Conservation (phyloP, 2,888 invertebrate genomes). For the Leptopterna dolabrata region DNA sequence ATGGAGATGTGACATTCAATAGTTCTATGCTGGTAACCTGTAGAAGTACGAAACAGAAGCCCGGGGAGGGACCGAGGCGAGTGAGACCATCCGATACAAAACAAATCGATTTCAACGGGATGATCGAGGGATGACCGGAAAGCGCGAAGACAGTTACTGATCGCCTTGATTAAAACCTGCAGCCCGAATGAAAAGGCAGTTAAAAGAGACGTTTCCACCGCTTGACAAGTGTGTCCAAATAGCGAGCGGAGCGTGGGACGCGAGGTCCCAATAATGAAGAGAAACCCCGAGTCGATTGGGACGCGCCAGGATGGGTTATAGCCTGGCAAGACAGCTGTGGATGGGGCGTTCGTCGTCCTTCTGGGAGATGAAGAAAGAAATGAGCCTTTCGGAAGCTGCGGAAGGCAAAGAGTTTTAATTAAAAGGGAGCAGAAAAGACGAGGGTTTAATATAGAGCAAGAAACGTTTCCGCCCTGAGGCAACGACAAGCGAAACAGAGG, state of each 20-base stretch:
- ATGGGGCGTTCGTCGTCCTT: background rate
- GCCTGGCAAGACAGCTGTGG: background rate
- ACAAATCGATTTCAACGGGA: background rate
- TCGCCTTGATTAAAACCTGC: slow-evolving; percentile 1
- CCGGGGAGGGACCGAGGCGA: background rate
- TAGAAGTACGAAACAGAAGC: background rate
- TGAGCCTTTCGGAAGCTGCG: background rate
- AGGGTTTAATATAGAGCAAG: slow-evolving; percentile 6
- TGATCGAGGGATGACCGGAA: background rate
- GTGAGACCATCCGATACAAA: background rate
- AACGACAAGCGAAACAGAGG: slow-evolving; percentile 5
- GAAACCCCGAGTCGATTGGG: background rate
- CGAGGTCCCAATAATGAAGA: background rate
- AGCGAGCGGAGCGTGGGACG: background rate
- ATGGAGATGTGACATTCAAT: too few species aligned
- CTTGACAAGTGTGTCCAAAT: slow-evolving; percentile 17
- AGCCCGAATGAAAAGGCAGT: slow-evolving; percentile 1
- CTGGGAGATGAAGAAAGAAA: slow-evolving; percentile 18
- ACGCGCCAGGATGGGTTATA: background rate
- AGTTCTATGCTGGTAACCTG: too few species aligned
- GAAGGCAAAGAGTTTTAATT: slow-evolving; percentile 29
- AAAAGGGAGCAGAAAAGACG: slow-evolving; percentile 8
- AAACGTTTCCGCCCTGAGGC: background rate
- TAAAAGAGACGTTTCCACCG: background rate
- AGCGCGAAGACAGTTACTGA: slow-evolving; percentile 14